Evolutionary conservation across 2,888 invertebrate genomes (phyloP), one percentile per base, ranked within the genome.

Genomic region (Pedicia rivosa): DNA sequence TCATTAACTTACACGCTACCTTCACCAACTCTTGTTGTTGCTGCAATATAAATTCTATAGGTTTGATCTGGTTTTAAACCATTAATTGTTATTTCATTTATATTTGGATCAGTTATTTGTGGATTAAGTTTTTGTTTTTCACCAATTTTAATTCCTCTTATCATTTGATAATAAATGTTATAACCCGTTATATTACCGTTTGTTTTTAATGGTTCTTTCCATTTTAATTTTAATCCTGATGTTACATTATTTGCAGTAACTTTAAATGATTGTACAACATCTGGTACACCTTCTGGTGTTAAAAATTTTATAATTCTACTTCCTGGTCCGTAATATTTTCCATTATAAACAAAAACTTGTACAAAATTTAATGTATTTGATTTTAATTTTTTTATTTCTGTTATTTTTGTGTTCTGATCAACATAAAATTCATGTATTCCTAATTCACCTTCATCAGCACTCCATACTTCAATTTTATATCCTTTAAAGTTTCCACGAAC

Each of bases 381-480:
- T 41, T 78, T 74, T 50, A 94, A 81, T 50, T 82, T 86, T 27
- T 73, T 73, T 3, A 92, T 78, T 12, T 83, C 59, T 3, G 81
- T 78, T 43, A 67, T 64, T 14, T 64, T 65, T 0, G 74, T 72
- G 46, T 78, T 78, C 0, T 79, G 74, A 48, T 73, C 73, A 6
- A 81, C 70, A 40, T 74, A 71, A 31, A 78, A 75, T 59, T 91
- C 87, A 27, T 79, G 66, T 37, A 74, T 63, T 37, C 68, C 73
- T 40, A 79, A 77, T 46, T 78, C 77, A 2, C 75, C 77, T 42
- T 78, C 74, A 35, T 67, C 71, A 36, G 83, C 83, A 2, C 82
- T 82, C 94, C 95, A 97, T 7, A 87, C 92, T 59, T 90, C 87
- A 42, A 97, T 86, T 70, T 90, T 91, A 63, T 97, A 97, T 3